Evolutionary conservation across 2,888 invertebrate species (phyloP), one percentile per base, ranked within the genome.

Genomic region (Orchesellides sinensis): DNA sequence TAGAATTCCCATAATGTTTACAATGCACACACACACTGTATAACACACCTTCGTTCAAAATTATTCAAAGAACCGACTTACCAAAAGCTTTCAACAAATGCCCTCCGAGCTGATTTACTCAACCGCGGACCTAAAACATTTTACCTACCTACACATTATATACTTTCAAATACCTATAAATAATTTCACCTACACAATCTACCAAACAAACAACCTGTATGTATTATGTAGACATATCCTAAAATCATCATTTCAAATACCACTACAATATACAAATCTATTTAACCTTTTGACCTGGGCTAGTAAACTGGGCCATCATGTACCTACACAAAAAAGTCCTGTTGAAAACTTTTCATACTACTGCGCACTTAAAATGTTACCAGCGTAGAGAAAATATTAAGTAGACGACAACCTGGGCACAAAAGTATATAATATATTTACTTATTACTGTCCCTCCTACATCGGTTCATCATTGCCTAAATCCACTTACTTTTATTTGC

Each of bases 21-120:
- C n/a, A 40, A 40, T 40, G n/a, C 2, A 56, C 56, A 56, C 35
- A 63, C 29, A 49, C 35, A 27, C 49, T 21, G 32, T 47, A 25
- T 12, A 40, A 59, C 72, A 23, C 32, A 69, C 61, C 19, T 29
- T 63, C 49, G 59, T 47, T 19, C 59, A 59, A 35, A 17, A 49
- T 49, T 72, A 40, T 59, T 45, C 23, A 54, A 69, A 52, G 23
- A 59, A 59, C 63, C 63, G 17, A 73, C 75, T 56, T 75, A 66
- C 75, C 75, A 45, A 61, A 35, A 66, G 54, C 75, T 75, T 75
- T 75, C 75, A 75, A 54, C 66, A 75, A 75, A 45, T 66, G 66
- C 75, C 75, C 75, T 75, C 75, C 75, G 66, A 75, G 66, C 45
- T 74, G 54, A 74, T 56, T 65, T 45, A 52, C 75, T 66, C 54